Evolutionary conservation across 2,113 vertebrate genomes (phyloP).

Genomic region (Tinamus guttatus): DNA sequence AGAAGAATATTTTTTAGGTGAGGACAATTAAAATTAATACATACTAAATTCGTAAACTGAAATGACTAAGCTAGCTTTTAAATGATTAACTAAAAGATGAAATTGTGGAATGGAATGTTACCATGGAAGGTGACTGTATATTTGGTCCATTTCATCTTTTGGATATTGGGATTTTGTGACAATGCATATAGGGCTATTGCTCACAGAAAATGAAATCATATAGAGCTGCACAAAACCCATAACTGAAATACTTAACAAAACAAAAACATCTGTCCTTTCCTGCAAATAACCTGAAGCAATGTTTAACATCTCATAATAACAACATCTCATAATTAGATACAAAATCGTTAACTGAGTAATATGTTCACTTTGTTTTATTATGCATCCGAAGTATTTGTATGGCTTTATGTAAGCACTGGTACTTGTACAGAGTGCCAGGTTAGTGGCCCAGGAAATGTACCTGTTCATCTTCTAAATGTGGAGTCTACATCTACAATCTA

Average conservation of each 20-base stretch:
- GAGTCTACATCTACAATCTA: not conserved
- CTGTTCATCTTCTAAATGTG: not conserved
- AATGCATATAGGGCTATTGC: not conserved
- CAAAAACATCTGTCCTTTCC: conserved; percentile 33
- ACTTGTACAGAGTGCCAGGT: not conserved
- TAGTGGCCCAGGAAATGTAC: not conserved
- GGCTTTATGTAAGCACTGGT: not conserved
- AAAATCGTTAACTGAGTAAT: conserved; percentile 37
- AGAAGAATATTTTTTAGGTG: not conserved
- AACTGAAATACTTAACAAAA: conserved; percentile 47
- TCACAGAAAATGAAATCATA: conserved; percentile 25
- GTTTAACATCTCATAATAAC: not conserved
- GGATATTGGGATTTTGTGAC: not conserved
- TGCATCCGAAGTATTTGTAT: conserved; percentile 17
- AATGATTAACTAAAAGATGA: not conserved
- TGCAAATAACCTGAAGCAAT: conserved; percentile 21
- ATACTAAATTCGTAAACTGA: not conserved
- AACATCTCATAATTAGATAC: conserved; percentile 18
- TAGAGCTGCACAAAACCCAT: not conserved
- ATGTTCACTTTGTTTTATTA: conserved; percentile 29
- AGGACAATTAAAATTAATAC: not conserved
- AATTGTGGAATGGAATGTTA: not conserved
- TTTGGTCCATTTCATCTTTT: not conserved
- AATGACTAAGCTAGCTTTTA: not conserved
- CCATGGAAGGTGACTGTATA: not conserved